phyloP scores from a whole-genome alignment of 2,797 vertebrate species.

The Sebastes vulpes region DNA sequence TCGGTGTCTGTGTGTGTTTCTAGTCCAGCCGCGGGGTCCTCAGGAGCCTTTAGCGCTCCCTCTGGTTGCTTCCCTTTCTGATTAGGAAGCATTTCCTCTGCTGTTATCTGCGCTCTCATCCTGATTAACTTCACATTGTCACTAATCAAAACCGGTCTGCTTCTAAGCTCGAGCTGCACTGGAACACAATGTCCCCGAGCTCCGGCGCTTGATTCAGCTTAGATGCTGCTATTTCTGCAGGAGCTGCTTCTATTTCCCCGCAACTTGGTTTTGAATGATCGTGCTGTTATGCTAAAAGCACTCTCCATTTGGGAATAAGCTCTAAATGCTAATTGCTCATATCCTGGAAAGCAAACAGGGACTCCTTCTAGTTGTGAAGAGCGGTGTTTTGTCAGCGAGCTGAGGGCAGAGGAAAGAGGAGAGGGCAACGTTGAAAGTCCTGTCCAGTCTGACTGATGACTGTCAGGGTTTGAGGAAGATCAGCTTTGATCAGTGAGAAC shows the following conservation, averaged over 20 bases:
- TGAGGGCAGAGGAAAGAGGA: not conserved
- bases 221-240: constrained; percentile 14
- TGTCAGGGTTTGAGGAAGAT: constrained; percentile 33
- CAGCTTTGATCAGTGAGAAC: constrained; percentile 52
- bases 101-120: constrained; percentile 48
- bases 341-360: constrained; percentile 45
- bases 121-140: constrained; percentile 56
- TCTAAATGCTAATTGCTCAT: constrained; percentile 41
- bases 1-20: not conserved
- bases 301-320: constrained; percentile 22
- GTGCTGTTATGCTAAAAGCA: constrained; percentile 38
- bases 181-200: constrained; percentile 47
- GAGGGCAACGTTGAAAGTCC: constrained; percentile 10
- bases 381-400: not conserved
- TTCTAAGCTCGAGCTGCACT: constrained; percentile 21
- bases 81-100: constrained; percentile 42
- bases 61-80: constrained; percentile 25
- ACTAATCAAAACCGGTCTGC: constrained; percentile 53
- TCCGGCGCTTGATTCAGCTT: constrained; percentile 10
- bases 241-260: not conserved
- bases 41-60: constrained; percentile 1
- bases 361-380: constrained; percentile 12
- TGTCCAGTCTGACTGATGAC: constrained; percentile 45
- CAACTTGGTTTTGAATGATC: constrained; percentile 26
- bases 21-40: not conserved